These are phyloP conservation scores for Micoletzkya japonica DNA, from an alignment of 2,888 invertebrate genomes.

Conservation along the genomic window DNA sequence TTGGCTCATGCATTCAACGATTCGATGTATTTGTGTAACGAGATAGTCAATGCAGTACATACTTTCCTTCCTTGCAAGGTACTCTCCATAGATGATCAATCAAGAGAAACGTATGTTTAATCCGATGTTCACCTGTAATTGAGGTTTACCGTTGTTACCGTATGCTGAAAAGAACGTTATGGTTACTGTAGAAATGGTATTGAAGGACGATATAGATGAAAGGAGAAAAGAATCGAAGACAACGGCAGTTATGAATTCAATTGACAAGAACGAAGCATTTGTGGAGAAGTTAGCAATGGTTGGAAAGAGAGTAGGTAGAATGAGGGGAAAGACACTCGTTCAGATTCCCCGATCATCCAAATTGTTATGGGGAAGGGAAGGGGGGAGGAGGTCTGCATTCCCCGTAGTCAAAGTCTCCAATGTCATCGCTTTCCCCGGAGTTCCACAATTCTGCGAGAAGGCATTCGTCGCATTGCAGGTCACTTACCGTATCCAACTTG, in stretches of 20 bases:
- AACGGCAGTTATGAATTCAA: neutral
- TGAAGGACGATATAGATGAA: neutral
- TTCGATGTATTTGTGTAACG: conserved; percentile 64
- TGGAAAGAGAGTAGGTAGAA: too few species aligned
- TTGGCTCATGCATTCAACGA: conserved; percentile 68
- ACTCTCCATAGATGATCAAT: neutral
- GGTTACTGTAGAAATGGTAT: too few species aligned
- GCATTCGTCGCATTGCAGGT: conserved; percentile 66
- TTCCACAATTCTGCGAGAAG: conserved; percentile 70
- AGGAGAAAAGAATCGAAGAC: neutral
- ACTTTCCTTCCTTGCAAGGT: conserved; percentile 57
- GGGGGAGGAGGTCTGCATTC: conserved; percentile 67
- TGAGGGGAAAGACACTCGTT: conserved; percentile 19
- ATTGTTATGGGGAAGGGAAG: conserved; percentile 67
- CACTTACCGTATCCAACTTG: conserved; percentile 2
- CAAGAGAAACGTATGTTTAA: too few species aligned
- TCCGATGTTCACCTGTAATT: too few species aligned
- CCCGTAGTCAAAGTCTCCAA: conserved; percentile 69
- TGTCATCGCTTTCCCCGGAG: conserved; percentile 76
- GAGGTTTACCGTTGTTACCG: too few species aligned
- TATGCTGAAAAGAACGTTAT: too few species aligned
- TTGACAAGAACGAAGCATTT: too few species aligned
- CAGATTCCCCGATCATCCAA: conserved; percentile 67
- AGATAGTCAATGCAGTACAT: conserved; percentile 65
- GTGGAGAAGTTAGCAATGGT: too few species aligned